These are phyloP conservation scores for Burhinus bistriatus DNA, from an alignment of 2,113 vertebrate genomes.

Conservation along the genomic window DNA sequence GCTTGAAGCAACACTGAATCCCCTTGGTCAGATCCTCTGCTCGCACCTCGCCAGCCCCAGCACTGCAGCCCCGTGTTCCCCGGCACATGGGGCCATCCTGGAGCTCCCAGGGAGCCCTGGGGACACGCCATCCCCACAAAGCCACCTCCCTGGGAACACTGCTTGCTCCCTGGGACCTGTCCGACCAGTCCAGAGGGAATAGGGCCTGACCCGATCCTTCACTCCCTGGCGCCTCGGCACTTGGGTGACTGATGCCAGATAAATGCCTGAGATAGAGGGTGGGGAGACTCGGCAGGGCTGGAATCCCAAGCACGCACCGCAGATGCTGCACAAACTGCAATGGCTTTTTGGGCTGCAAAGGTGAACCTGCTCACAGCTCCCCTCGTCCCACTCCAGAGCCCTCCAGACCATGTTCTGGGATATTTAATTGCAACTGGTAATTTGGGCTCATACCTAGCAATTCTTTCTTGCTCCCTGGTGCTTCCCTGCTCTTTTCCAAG, in stretches of 20 bases:
- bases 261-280: constrained; percentile 60
- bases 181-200: background rate
- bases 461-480: background rate
- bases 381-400: background rate
- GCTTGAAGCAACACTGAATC: background rate
- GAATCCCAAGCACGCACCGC: constrained; percentile 9
- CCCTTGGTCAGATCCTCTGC: too few relatives aligned
- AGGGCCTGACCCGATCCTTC: background rate
- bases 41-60: too few relatives aligned
- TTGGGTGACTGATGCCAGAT: constrained; percentile 57
- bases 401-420: rapidly evolving
- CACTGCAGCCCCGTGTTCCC: too few relatives aligned
- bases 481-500: background rate
- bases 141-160: background rate
- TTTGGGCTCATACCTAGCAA: background rate
- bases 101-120: background rate
- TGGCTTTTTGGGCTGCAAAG: background rate
- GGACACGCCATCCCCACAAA: background rate
- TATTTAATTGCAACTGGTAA: background rate
- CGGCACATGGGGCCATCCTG: rapidly evolving
- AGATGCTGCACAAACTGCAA: background rate
- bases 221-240: constrained; percentile 9
- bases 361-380: background rate
- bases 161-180: background rate
- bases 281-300: background rate